Evolutionary conservation across 2,797 vertebrate species (phyloP).

Genomic region (Xenops minutus): DNA sequence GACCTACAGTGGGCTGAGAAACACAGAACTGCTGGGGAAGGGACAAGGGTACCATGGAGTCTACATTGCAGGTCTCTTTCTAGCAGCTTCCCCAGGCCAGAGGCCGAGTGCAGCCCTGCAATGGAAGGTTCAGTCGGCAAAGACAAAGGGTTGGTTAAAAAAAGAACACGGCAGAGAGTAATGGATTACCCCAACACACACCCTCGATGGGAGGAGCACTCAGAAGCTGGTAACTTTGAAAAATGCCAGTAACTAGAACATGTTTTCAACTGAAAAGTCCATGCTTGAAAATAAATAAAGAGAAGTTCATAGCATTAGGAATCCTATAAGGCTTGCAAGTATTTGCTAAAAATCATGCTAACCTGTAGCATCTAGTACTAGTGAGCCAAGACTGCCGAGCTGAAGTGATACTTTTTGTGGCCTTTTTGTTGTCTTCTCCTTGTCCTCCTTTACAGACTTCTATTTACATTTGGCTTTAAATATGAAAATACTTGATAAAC

Average conservation of each 20-base stretch:
- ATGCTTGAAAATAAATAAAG: conserved; percentile 85
- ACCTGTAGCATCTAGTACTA: conserved; percentile 81
- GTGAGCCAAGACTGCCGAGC: conserved; percentile 68
- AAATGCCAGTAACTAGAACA: conserved; percentile 69
- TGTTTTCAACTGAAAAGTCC: conserved; percentile 75
- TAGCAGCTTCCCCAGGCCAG: conserved; percentile 50
- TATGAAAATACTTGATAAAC: conserved; percentile 84
- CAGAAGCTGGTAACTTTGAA: conserved; percentile 52
- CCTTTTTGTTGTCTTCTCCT: conserved; percentile 65
- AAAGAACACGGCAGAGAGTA: conserved; percentile 20
- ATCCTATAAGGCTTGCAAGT: conserved; percentile 78
- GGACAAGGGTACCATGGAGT: conserved; percentile 43
- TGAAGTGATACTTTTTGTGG: conserved; percentile 69
- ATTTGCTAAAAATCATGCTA: conserved; percentile 78
- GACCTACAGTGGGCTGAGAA: not conserved
- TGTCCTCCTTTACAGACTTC: conserved; percentile 75
- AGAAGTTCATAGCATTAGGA: conserved; percentile 73
- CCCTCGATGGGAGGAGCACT: not conserved
- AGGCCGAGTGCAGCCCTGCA: conserved; percentile 35
- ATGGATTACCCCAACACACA: conserved; percentile 59
- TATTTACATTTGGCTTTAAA: conserved; percentile 92
- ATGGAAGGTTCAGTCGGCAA: conserved; percentile 19
- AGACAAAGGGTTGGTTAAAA: conserved; percentile 66
- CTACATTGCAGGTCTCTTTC: conserved; percentile 32
- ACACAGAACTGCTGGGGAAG: not conserved